phyloP scores from a whole-genome alignment of 2,888 invertebrate species.

The Crossocerus cetratus region DNA sequence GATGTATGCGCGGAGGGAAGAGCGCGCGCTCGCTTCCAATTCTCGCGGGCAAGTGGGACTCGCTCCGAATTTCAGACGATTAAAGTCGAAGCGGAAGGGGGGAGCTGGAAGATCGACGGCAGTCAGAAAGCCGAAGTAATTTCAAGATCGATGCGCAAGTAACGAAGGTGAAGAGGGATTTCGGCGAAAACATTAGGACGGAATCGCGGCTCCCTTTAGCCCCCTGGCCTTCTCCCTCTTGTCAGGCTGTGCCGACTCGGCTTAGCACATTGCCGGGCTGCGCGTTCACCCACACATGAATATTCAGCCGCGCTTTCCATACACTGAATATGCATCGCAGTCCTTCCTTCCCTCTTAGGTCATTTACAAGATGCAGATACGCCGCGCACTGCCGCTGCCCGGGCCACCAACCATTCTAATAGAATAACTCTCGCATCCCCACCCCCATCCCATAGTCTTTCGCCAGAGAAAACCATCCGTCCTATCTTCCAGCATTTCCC shows the following conservation, averaged over 20 bases:
- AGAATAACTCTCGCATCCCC: slow-evolving; percentile 65
- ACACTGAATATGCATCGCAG: slow-evolving; percentile 75
- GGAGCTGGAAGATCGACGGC: neutral
- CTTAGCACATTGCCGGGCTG: slow-evolving; percentile 72
- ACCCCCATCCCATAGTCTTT: slow-evolving; percentile 61
- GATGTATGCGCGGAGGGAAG: too few species aligned
- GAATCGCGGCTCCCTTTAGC: slow-evolving; percentile 46
- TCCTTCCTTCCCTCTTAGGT: slow-evolving; percentile 75
- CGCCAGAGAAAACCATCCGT: slow-evolving; percentile 57
- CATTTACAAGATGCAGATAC: slow-evolving; percentile 76
- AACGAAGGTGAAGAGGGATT: neutral
- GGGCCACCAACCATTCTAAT: slow-evolving; percentile 65
- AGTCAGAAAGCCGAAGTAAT: neutral
- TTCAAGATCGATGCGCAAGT: slow-evolving; percentile 24
- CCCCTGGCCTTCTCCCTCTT: slow-evolving; percentile 11
- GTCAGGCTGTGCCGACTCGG: slow-evolving; percentile 43
- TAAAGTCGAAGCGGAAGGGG: slow-evolving; percentile 2
- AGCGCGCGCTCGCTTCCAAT: too few species aligned
- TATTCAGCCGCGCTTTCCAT: slow-evolving; percentile 75
- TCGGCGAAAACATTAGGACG: slow-evolving; percentile 44
- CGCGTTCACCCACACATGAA: slow-evolving; percentile 73
- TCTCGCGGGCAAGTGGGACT: too few species aligned
- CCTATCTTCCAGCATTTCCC: slow-evolving; percentile 22
- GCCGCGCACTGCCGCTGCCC: slow-evolving; percentile 55
- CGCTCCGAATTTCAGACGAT: neutral